Evolutionary conservation across 2,888 invertebrate genomes (phyloP).

Genomic region (Eilema sororculum): DNA sequence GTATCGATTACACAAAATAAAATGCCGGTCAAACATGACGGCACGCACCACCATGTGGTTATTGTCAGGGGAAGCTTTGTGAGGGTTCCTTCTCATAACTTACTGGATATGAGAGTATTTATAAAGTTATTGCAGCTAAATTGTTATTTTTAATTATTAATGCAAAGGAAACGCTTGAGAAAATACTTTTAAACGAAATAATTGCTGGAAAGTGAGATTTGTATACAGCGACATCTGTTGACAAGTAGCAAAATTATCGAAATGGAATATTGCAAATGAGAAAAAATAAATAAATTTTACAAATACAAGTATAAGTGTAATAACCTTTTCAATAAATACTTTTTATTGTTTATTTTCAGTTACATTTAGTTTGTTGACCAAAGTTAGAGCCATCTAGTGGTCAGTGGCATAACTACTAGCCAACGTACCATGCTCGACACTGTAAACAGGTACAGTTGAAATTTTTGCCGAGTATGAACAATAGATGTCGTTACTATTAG

Average conservation of each 20-base stretch:
- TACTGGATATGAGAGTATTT: not conserved
- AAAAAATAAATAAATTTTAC: not conserved
- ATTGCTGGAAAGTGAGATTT: not conserved
- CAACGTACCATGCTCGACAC: no score
- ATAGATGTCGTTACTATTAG: slow-evolving; percentile 28
- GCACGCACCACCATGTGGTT: slow-evolving; percentile 64
- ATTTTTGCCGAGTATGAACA: not conserved
- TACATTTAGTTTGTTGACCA: no score
- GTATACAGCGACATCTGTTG: slow-evolving; percentile 1
- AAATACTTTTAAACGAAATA: not conserved
- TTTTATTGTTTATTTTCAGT: not conserved
- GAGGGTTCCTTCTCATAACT: slow-evolving; percentile 25
- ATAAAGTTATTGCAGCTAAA: not conserved
- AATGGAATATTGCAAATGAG: not conserved
- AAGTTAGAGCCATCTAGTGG: slow-evolving; percentile 52
- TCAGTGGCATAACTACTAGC: slow-evolving; percentile 35
- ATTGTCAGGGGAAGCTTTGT: slow-evolving; percentile 56
- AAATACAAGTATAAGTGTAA: not conserved
- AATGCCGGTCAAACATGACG: slow-evolving; percentile 51
- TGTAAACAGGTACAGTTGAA: not conserved
- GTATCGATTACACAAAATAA: slow-evolving; percentile 70
- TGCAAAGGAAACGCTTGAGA: not conserved
- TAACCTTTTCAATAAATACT: not conserved
- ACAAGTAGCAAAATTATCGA: not conserved
- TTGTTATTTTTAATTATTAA: not conserved